Percentiles rank a stretch among this genome's conserved stretches.
Conservation (phyloP, 2,888 invertebrate genomes). For the Omphaloscelis lunosa region DNA sequence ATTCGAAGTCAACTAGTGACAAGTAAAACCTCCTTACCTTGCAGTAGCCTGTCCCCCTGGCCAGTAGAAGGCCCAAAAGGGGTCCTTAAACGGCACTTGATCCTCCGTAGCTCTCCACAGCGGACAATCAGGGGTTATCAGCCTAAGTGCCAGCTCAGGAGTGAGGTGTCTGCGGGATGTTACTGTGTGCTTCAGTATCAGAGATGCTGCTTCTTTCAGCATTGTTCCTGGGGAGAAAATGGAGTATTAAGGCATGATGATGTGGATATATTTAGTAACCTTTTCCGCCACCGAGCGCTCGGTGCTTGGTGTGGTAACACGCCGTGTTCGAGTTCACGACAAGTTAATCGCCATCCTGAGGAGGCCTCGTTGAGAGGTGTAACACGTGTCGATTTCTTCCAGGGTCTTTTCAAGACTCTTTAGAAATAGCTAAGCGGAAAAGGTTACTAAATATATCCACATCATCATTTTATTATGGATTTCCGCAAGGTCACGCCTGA, state of each 20-base stretch:
- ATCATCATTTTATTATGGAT: no score
- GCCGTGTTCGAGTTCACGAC: no score
- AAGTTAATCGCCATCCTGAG: no score
- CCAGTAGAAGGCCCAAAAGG: slow-evolving; percentile 95
- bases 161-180: slow-evolving; percentile 90
- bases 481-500: no score
- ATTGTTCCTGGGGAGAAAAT: slow-evolving; percentile 64
- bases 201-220: slow-evolving; percentile 74
- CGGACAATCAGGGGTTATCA: slow-evolving; percentile 91
- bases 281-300: no score
- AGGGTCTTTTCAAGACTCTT: no score
- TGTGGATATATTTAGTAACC: no score
- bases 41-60: slow-evolving; percentile 94
- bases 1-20: not conserved
- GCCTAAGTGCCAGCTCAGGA: slow-evolving; percentile 91
- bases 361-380: no score
- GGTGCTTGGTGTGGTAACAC: no score
- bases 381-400: no score
- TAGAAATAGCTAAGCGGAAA: no score
- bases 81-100: slow-evolving; percentile 88
- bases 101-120: slow-evolving; percentile 89
- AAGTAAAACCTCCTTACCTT: slow-evolving; percentile 81
- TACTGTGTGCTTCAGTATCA: slow-evolving; percentile 81
- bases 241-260: not conserved
- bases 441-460: no score